Percentiles rank a stretch among this genome's conserved stretches.
These are phyloP conservation scores for Plebejus anna DNA, from an alignment of 2,888 invertebrate genomes.

Conservation along the genomic window DNA sequence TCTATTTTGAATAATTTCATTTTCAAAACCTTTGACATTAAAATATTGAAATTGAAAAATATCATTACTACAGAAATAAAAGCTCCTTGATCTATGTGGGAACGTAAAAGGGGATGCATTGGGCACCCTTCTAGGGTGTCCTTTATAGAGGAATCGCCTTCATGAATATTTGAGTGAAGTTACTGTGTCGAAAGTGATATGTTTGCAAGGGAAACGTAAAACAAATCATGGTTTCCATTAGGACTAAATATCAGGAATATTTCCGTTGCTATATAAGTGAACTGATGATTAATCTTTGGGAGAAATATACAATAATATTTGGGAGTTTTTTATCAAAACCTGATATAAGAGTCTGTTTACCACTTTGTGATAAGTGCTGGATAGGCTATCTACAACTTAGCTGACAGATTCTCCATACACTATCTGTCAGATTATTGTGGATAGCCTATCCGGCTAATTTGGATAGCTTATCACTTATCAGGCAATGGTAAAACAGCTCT, in stretches of 20 bases:
- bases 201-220: conserved; percentile 27
- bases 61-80: conserved; percentile 63
- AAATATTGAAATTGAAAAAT: conserved; percentile 54
- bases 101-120: conserved; percentile 65
- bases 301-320: neutral
- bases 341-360: neutral
- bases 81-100: conserved; percentile 65
- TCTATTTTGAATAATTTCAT: conserved; percentile 40
- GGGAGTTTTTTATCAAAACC: neutral
- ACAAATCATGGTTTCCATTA: neutral
- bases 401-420: too few relatives aligned
- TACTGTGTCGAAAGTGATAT: conserved; percentile 37
- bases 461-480: too few relatives aligned
- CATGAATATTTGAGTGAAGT: conserved; percentile 40
- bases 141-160: conserved; percentile 36
- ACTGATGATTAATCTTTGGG: neutral
- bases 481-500: too few relatives aligned
- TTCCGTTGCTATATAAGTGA: neutral
- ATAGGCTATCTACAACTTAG: too few relatives aligned
- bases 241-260: neutral
- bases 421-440: too few relatives aligned
- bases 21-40: conserved; percentile 36
- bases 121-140: conserved; percentile 50
- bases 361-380: too few relatives aligned
- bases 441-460: too few relatives aligned